A percentile compares a stretch with the other conserved stretches of the same genome.
Conservation (phyloP, 2,797 vertebrate species). For the Amazonetta brasiliensis region DNA sequence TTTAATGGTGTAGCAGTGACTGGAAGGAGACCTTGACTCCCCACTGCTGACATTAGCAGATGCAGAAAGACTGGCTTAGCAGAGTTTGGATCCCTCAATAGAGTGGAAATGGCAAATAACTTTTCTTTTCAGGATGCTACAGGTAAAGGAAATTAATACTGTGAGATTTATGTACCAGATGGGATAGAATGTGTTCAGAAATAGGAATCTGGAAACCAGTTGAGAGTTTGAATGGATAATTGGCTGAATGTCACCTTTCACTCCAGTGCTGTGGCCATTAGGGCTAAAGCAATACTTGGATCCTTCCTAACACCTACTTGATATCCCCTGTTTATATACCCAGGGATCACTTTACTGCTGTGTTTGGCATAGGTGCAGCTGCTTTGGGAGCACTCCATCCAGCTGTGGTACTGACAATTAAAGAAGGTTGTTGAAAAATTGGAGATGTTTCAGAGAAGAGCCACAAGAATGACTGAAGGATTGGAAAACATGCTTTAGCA, state of each 20-base stretch:
- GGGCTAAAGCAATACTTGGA: constrained; percentile 19
- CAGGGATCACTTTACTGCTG: constrained; percentile 44
- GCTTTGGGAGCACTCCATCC: constrained; percentile 7
- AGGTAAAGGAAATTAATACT: constrained; percentile 51
- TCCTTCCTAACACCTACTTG: not conserved
- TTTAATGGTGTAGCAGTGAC: not conserved
- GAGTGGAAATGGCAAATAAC: constrained; percentile 5
- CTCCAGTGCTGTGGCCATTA: not conserved
- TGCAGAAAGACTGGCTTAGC: not conserved
- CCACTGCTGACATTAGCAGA: not conserved
- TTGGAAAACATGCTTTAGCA: not conserved
- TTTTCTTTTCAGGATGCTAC: constrained; percentile 4
- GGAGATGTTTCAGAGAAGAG: not conserved
- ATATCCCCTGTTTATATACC: constrained; percentile 17
- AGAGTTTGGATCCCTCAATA: not conserved
- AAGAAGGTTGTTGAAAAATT: constrained; percentile 50
- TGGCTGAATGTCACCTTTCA: constrained; percentile 18
- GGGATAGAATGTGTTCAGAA: not conserved
- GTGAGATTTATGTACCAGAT: constrained; percentile 1
- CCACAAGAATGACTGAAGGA: constrained; percentile 30
- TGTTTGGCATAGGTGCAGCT: constrained; percentile 27
- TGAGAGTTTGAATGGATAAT: not conserved
- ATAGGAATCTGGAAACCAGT: not conserved
- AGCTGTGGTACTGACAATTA: constrained; percentile 52
- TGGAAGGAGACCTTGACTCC: not conserved